These are phyloP conservation scores for Sitta europaea DNA, from an alignment of 2,113 vertebrate species.

Conservation along the genomic window DNA sequence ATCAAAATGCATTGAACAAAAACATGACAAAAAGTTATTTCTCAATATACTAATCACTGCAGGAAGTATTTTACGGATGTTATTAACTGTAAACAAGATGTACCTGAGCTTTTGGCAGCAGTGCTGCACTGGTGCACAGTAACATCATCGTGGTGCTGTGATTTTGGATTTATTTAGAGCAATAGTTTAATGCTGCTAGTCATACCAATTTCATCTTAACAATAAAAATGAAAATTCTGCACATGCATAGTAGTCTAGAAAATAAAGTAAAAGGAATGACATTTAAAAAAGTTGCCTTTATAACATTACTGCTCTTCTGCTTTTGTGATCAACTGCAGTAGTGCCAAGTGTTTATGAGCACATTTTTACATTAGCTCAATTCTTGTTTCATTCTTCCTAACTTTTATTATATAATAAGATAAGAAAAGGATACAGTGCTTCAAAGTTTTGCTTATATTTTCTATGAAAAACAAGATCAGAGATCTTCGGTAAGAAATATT, in stretches of 20 bases:
- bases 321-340: neutral
- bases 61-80: neutral
- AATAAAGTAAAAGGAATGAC: neutral
- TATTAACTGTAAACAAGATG: neutral
- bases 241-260: neutral
- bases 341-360: neutral
- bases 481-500: neutral
- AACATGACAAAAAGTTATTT: neutral
- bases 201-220: neutral
- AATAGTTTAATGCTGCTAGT: neutral
- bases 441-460: neutral
- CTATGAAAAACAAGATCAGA: neutral
- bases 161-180: neutral
- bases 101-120: neutral
- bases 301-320: neutral
- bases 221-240: neutral
- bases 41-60: neutral
- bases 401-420: neutral
- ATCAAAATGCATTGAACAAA: neutral
- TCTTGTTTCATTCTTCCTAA: neutral
- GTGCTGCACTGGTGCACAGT: neutral
- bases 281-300: neutral
- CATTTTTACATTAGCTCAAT: neutral
- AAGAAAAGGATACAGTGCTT: neutral
- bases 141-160: fast-evolving